These are phyloP conservation scores for Odontomachus brunneus DNA, from an alignment of 1,140 invertebrate species.

Conservation along the genomic window DNA sequence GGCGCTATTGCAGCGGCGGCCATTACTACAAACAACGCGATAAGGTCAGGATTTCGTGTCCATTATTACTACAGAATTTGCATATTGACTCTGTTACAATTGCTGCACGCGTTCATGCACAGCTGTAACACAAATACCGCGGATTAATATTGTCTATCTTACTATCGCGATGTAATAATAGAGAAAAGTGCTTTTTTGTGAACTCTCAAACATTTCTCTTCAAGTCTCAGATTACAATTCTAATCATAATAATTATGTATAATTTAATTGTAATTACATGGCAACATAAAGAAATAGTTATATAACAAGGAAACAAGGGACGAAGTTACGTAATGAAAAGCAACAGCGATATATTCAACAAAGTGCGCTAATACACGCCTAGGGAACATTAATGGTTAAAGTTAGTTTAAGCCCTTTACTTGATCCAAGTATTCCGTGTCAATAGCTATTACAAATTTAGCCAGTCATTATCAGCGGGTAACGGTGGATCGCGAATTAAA, in stretches of 20 bases:
- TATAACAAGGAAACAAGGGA: slow-evolving; percentile 1
- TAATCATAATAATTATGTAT: no score
- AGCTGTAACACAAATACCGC: not conserved
- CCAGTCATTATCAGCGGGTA: slow-evolving; percentile 40
- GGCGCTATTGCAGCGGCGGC: not conserved
- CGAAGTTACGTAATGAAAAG: not conserved
- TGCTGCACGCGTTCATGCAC: not conserved
- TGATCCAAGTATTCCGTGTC: slow-evolving; percentile 30
- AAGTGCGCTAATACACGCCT: slow-evolving; percentile 2
- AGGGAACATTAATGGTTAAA: slow-evolving; percentile 48
- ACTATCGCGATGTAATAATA: not conserved
- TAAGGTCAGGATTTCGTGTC: not conserved
- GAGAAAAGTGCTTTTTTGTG: no score
- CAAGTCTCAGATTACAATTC: no score
- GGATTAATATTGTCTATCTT: not conserved
- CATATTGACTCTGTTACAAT: not conserved
- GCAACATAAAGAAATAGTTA: not conserved
- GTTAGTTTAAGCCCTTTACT: slow-evolving; percentile 57
- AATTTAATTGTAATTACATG: not conserved
- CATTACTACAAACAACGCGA: not conserved
- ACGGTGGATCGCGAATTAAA: slow-evolving; percentile 40
- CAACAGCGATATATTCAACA: not conserved
- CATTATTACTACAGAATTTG: not conserved
- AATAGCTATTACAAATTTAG: slow-evolving; percentile 43
- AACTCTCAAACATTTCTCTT: no score